phyloP scores from a whole-genome alignment of 2,797 vertebrate species.

The Lagorchestes hirsutus region DNA sequence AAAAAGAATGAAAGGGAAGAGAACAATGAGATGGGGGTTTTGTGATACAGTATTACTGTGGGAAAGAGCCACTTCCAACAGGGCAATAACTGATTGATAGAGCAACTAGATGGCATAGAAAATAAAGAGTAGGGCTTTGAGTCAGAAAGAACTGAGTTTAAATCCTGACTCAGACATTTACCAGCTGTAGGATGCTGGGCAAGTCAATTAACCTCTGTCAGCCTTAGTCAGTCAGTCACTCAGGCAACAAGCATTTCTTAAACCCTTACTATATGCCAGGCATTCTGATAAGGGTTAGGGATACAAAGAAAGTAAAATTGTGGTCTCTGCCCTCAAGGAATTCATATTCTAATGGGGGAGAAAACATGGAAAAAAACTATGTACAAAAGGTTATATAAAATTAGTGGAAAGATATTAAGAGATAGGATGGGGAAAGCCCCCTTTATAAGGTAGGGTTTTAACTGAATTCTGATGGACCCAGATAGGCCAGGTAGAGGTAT shows the following conservation, averaged over 20 bases:
- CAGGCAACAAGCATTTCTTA: background rate
- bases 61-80: slow-evolving; percentile 12
- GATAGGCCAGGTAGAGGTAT: background rate
- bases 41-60: background rate
- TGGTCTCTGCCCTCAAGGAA: background rate
- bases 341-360: background rate
- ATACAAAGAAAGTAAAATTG: background rate
- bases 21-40: background rate
- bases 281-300: background rate
- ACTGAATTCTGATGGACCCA: background rate
- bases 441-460: background rate
- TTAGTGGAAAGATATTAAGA: background rate
- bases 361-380: background rate
- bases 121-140: background rate
- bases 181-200: background rate
- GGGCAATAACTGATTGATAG: background rate
- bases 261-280: background rate
- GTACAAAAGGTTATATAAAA: background rate
- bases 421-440: background rate
- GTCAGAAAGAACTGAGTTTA: background rate
- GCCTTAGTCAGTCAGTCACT: background rate
- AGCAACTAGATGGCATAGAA: background rate
- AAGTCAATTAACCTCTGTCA: background rate
- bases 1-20: background rate
- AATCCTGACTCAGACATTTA: background rate